A percentile compares a stretch with the other conserved stretches of the same genome.
phyloP scores from a whole-genome alignment of 2,113 vertebrate genomes.

The Seriola quinqueradiata region DNA sequence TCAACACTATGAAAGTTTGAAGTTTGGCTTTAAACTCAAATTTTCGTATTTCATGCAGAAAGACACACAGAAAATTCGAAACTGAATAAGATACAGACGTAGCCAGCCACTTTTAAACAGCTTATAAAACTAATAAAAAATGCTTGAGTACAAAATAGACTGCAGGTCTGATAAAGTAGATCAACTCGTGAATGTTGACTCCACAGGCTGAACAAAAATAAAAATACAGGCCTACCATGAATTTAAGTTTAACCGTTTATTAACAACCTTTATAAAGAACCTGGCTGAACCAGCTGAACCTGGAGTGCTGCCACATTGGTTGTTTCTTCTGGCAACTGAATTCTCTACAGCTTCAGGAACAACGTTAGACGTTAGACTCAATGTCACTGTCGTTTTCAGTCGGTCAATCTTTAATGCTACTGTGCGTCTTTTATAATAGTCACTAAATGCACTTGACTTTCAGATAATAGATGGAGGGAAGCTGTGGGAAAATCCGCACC shows the following conservation, averaged over 20 bases:
- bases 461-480: conserved; percentile 10
- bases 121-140: conserved; percentile 52
- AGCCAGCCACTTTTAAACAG: conserved; percentile 4
- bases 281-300: conserved; percentile 50
- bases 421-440: not conserved
- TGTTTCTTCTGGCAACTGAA: conserved; percentile 22
- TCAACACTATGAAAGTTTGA: not conserved
- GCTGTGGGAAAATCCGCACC: not conserved
- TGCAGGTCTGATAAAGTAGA: conserved; percentile 24
- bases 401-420: conserved; percentile 8
- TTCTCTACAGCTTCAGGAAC: conserved; percentile 8
- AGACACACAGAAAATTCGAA: not conserved
- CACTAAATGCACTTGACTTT: not conserved
- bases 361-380: conserved; percentile 1
- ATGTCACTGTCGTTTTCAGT: conserved; percentile 16
- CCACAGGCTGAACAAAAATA: not conserved
- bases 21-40: conserved; percentile 6
- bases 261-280: not conserved
- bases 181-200: conserved; percentile 7
- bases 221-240: conserved; percentile 8
- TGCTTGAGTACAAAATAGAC: conserved; percentile 35
- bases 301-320: conserved; percentile 15
- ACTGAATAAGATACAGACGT: conserved; percentile 29
- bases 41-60: conserved; percentile 3
- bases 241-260: not conserved